Base-by-base conservation (phyloP, 1,140 invertebrate genomes). In the Temnothorax longispinosus region DNA sequence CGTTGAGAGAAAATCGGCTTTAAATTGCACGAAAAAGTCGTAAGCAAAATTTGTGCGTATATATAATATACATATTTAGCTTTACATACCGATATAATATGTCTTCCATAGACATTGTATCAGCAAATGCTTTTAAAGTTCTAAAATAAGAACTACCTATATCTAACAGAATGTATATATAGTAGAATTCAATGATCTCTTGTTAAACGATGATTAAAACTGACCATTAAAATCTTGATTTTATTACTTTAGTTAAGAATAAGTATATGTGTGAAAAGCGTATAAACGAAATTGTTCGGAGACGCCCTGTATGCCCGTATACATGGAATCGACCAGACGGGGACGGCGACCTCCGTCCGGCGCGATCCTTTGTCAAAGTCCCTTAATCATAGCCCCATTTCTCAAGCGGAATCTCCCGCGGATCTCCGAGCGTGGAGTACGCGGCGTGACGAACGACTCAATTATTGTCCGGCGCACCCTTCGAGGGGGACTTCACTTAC, bases 401-500 rank as follows among this genome's bases (percentile, higher is more conserved):
- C 82, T 85, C 82, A 75, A 62, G n/a, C 82, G 56, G 47, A 41
- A 85, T 77, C 82, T 78, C 82, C 72, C 74, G 82, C 82, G 56
- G 71, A 75, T 85, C 74, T 85, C 82, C 82, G n/a, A 52, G 72
- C 72, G 58, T 64, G 74, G 50, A 65, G 50, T 62, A 77, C 72
- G 58, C 60, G 44, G 82, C 58, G 74, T 76, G 82, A 85, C 82
- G 82, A 77, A 85, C 82, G 82, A 62, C 71, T 74, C 67, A 82
- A 82, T 82, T 82, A 82, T 82, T 82, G 80, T 74, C 52, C 80
- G 54, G 54, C 27, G 67, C 38, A 13, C 21, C 64, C 77, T 64
- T 41, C 47, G 60, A 52, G 60, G 69, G 74, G 60, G 62, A 86
- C 50, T 27, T 54, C 15, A 94, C 94, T 94, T 91, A 95, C 95